Base-by-base conservation (phyloP, 1,140 invertebrate genomes). In the Orchesella cincta region DNA sequence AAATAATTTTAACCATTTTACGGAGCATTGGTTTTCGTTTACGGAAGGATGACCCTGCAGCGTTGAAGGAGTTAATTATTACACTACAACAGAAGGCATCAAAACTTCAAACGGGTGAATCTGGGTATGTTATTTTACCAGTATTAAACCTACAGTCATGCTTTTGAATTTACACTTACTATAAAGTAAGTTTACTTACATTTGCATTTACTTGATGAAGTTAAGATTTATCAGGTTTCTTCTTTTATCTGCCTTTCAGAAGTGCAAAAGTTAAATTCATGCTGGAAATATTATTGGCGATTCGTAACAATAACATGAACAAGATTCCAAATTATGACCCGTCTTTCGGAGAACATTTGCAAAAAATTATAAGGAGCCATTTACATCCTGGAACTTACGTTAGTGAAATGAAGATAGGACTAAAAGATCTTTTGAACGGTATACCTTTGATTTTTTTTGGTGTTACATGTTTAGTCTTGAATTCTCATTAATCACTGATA, bases 301-400 rank as follows among this genome's bases (percentile, higher is more conserved):
- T 98, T 18, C 94, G 95, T 83, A 98, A 98, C 85, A 98, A 98
- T 85, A 98, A 98, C 83, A 90, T 97, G 84, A 90, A 88, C 3
- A 98, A 98, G 88, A 92, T 98, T 76, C 95, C 95, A 0, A 88
- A 89, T 81, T 97, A 95, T 84, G 95, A 98, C 85, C 91, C 92
- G 0, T 87, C 88, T 18, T 90, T 93, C 80, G 87, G 90, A 5
- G 94, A 97, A 81, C 92, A 94, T 83, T 86, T 97, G 36, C 92
- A 92, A 80, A 97, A 97, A 86, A 84, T 91, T 1, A 83, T 93
- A 36, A 92, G 92, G 83, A 87, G 85, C 26, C 88, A 93, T 82
- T 86, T 94, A 14, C 86, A 91, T 57, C 91, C 90, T 84, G 93
- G 93, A 64, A 93, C 91, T 83, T 91, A 89, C 75, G 86, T 93